Evolutionary conservation across 2,113 vertebrate genomes (phyloP), one percentile per base, ranked within the genome.

Genomic region (Pogona vitticeps): DNA sequence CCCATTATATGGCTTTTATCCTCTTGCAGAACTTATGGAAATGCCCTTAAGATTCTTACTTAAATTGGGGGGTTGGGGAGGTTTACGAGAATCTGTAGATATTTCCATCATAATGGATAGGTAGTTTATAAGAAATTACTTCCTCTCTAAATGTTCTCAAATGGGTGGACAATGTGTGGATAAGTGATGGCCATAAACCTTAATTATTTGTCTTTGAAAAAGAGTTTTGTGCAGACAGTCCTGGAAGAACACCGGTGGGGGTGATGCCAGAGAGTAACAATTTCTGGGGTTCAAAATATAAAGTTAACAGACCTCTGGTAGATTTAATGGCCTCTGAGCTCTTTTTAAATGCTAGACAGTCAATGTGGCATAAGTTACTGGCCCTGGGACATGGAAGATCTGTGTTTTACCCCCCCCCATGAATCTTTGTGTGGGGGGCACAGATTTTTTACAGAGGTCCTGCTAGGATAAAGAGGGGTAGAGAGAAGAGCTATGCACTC

Each of bases 1-100:
- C 91, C 89, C 90, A 93, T 89, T 89, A 91, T 95, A 95, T 87
- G 85, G 85, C 84, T 91, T 96, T 96, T 96, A 94, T 97, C 92
- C 90, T 91, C 21, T n/a, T 7, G 82, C 86, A 92, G 93, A 96
- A 95, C 94, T 95, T 95, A 95, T 94, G 92, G 94, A 96, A 96
- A 96, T 92, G 78, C 82, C 82, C 89, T 79, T 90, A 93, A 96
- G 95, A 92, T 92, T 92, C 93, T 94, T 95, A 91, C 92, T 88
- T 92, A 90, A 87, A 96, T 94, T 89, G 92, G 86, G 88, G 91
- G 89, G 77, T 87, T 84, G 89, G 80, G 86, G 86, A 88, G 58
- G 65, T 68, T 31, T 2, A 52, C n/a, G 31, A 67, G 73, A 56
- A 75, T n/a, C 38, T 9, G 59, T 28, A 63, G 70, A 75, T 92